phyloP scores from a whole-genome alignment of 2,113 vertebrate genomes.

The Ranitomeya variabilis region DNA sequence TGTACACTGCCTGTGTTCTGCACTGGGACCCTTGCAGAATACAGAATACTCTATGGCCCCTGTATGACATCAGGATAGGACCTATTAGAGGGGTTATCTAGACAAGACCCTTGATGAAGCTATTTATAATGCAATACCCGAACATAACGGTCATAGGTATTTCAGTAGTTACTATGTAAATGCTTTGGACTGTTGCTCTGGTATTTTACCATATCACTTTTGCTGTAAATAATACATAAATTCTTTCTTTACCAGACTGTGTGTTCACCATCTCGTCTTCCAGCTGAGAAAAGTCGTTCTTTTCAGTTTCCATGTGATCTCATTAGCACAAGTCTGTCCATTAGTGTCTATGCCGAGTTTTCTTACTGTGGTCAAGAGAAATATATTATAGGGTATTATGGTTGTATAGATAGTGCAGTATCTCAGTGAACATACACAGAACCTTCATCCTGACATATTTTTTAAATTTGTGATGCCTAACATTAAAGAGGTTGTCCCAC shows the following conservation, averaged over 20 bases:
- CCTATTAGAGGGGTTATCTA: background rate
- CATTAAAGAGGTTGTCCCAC: background rate
- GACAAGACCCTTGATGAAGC: background rate
- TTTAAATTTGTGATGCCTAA: background rate
- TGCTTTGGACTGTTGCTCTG: background rate
- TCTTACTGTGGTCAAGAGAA: background rate
- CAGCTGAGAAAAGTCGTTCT: conserved; percentile 32
- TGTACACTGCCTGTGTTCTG: background rate
- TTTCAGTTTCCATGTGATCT: conserved; percentile 52
- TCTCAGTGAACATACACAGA: background rate
- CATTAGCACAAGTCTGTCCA: conserved; percentile 30
- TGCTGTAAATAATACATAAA: background rate
- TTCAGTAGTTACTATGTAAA: background rate
- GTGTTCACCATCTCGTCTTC: conserved; percentile 52
- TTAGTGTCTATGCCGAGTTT: background rate
- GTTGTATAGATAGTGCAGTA: background rate
- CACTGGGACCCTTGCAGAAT: background rate
- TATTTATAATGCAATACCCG: background rate
- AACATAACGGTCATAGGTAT: background rate
- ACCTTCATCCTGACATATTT: background rate
- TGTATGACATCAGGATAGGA: background rate
- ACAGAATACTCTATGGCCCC: background rate
- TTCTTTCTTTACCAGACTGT: conserved; percentile 27
- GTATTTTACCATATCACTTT: background rate
- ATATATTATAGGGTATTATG: background rate